phyloP scores from a whole-genome alignment of 2,888 invertebrate species.

The Polymixis lichenea region DNA sequence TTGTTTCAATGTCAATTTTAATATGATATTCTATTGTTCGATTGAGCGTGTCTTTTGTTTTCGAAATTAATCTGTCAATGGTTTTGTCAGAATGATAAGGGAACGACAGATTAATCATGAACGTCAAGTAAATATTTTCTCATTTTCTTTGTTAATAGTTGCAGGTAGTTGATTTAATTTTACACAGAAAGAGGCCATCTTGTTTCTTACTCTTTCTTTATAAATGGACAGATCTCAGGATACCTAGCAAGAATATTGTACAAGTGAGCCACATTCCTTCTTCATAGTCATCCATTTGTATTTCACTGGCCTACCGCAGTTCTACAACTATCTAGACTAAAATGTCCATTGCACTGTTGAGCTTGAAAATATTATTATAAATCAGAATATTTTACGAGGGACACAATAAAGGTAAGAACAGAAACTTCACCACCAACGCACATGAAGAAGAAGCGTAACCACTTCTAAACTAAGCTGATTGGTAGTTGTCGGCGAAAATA shows the following conservation, averaged over 20 bases:
- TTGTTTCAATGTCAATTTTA: conserved; percentile 21
- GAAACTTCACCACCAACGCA: neutral
- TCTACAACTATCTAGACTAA: conserved; percentile 38
- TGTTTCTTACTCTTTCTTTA: neutral
- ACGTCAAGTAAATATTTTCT: neutral
- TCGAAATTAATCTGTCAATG: conserved; percentile 16
- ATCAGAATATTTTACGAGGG: conserved; percentile 41
- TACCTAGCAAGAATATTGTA: conserved; percentile 5
- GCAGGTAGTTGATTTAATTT: neutral
- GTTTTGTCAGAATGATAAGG: conserved; percentile 26
- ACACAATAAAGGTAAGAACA: neutral
- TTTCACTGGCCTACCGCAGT: conserved; percentile 38
- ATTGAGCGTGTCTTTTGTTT: conserved; percentile 26
- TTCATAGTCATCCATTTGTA: conserved; percentile 39
- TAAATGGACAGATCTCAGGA: neutral
- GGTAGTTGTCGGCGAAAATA: neutral
- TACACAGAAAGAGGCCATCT: too few relatives aligned
- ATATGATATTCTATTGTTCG: conserved; percentile 3
- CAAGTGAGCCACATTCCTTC: conserved; percentile 21
- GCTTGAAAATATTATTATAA: conserved; percentile 42
- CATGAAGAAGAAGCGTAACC: neutral
- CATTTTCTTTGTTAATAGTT: neutral
- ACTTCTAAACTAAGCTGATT: neutral
- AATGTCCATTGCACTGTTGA: conserved; percentile 40
- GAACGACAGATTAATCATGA: neutral